Evolutionary conservation across 2,888 invertebrate species (phyloP), one percentile per base, ranked within the genome.

Genomic region (Chrysolina oricalcia): DNA sequence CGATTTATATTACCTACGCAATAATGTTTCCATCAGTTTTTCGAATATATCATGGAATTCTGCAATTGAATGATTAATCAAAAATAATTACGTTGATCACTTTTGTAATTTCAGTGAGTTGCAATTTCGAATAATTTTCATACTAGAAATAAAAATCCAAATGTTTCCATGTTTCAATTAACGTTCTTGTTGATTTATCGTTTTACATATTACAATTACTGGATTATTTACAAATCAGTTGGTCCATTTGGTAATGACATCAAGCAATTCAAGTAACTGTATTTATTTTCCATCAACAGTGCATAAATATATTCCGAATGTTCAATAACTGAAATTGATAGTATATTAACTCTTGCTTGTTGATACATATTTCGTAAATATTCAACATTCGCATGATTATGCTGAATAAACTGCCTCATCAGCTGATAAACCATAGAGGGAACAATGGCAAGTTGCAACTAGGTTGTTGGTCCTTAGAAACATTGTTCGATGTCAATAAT

Each of bases 201-300:
- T 21, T 53, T 21, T 21, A 13, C 4, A 53, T 21, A 53, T 53
- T 53, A 53, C 53, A 53, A 53, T 53, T 53, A 53, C 13, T 2
- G 53, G 19, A 53, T 53, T 53, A 53, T 53, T 53, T 53, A 53
- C 53, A 21, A 53, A 53, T 53, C 53, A 53, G 53, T 53, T 53
- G 53, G 53, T 53, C 13, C 19, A 70, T 46, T 41, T 70, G 19
- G 63, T 63, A 23, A 46, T 72, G 35, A 15, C 35, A 41, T 72
- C 48, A 64, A 21, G 43, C 40, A 43, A 56, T 72, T 23, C n/a
- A 13, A 53, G 19, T 11, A 15, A 21, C 53, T 53, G 21, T 48
- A 48, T 53, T 53, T 53, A 53, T 53, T 53, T 53, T 53, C 53
- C 21, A 53, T 53, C 19, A 53, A 53, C 21, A 53, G 21, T 21